A percentile compares a stretch with the other conserved stretches of the same genome.
These are phyloP conservation scores for Camponotus floridanus DNA, from an alignment of 1,140 invertebrate genomes.

Conservation along the genomic window DNA sequence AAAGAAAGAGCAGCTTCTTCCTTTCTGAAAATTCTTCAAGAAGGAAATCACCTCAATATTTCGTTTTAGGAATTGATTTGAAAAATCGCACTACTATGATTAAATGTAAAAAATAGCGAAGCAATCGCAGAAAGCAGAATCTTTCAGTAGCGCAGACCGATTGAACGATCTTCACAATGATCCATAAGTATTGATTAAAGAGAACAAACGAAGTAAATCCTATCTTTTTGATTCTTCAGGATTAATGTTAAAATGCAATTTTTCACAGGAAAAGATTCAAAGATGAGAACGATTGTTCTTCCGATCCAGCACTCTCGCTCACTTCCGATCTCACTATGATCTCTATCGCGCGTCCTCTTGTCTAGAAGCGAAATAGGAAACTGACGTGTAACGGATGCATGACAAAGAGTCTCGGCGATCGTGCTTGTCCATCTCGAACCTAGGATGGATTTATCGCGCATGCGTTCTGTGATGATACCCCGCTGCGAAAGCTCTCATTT, in stretches of 20 bases:
- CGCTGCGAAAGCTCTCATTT: not conserved
- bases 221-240: not conserved
- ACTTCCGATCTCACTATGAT: conserved; percentile 6
- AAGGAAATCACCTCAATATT: not conserved
- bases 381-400: conserved; percentile 40
- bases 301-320: not conserved
- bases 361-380: conserved; percentile 30
- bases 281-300: not conserved
- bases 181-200: not conserved
- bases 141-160: no score
- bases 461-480: conserved; percentile 50
- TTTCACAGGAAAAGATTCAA: not conserved
- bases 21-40: not conserved
- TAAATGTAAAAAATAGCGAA: not conserved
- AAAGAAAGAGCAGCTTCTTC: not conserved
- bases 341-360: conserved; percentile 15
- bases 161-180: not conserved
- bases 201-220: not conserved
- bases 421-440: conserved; percentile 41
- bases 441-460: conserved; percentile 64
- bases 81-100: not conserved
- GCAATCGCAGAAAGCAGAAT: not conserved
- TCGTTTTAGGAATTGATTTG: not conserved
- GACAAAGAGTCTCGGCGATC: conserved; percentile 33
- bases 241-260: not conserved